These are phyloP conservation scores for Dendroctonus valens DNA, from an alignment of 1,140 invertebrate species.

Conservation along the genomic window DNA sequence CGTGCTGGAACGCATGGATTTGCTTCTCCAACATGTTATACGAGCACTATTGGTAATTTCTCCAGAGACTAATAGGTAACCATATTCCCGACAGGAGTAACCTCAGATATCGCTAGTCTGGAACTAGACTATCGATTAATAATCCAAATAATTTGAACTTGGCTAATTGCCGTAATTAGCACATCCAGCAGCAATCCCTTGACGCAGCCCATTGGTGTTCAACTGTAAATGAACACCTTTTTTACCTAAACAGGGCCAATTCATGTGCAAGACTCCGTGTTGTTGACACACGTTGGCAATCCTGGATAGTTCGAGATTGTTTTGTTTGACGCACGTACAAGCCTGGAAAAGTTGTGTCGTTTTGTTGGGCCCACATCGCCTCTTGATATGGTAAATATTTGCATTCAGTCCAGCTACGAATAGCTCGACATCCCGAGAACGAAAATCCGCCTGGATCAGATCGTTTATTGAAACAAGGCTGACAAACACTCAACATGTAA, in stretches of 20 bases:
- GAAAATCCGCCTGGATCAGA: constrained; percentile 9
- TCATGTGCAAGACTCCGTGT: too few species aligned
- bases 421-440: not conserved
- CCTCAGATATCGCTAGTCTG: not conserved
- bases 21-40: constrained; percentile 14
- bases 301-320: not conserved
- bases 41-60: constrained; percentile 30
- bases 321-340: constrained; percentile 3
- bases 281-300: constrained; percentile 3
- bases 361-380: not conserved
- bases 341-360: constrained; percentile 1
- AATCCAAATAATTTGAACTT: too few species aligned
- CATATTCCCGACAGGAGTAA: constrained; percentile 17
- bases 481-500: constrained; percentile 26
- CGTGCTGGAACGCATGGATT: constrained; percentile 22
- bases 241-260: too few species aligned
- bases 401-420: not conserved
- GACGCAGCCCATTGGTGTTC: too few species aligned
- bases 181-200: too few species aligned
- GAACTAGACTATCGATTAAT: too few species aligned
- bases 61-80: constrained; percentile 26
- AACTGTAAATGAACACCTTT: too few species aligned
- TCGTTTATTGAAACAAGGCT: constrained; percentile 24
- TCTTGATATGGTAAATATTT: constrained; percentile 4
- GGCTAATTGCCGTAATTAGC: too few species aligned